Percentiles rank a stretch among this genome's conserved stretches.
Evolutionary conservation across 2,888 invertebrate genomes (phyloP).

Genomic region (Agonopterix arenella): DNA sequence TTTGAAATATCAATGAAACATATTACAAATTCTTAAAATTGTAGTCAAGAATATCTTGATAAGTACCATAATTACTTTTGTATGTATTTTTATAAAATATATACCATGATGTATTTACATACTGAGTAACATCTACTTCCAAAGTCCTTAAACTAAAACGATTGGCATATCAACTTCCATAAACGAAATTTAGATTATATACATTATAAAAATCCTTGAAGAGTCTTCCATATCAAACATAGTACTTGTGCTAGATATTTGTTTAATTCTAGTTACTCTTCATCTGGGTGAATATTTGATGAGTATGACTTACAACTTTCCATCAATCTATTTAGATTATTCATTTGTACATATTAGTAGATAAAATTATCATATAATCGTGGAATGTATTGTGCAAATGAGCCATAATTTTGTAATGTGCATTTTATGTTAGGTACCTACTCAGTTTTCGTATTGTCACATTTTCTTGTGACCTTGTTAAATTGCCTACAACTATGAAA

Average conservation of each 20-base stretch:
- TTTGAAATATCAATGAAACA: slow-evolving; percentile 71
- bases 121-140: slow-evolving; percentile 61
- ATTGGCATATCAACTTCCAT: slow-evolving; percentile 77
- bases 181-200: slow-evolving; percentile 60
- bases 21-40: slow-evolving; percentile 55
- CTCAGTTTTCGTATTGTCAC: background rate
- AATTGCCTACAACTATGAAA: no score
- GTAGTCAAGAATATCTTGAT: slow-evolving; percentile 51
- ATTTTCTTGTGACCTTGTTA: no score
- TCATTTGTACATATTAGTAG: background rate
- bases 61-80: slow-evolving; percentile 57
- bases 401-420: background rate
- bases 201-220: slow-evolving; percentile 42
- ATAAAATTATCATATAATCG: no score
- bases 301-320: slow-evolving; percentile 4
- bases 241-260: slow-evolving; percentile 61
- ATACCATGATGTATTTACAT: slow-evolving; percentile 68
- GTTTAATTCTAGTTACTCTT: slow-evolving; percentile 39
- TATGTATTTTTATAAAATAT: slow-evolving; percentile 76
- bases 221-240: slow-evolving; percentile 77
- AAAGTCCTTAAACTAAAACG: slow-evolving; percentile 56
- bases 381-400: no score
- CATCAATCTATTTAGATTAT: background rate
- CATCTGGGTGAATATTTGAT: slow-evolving; percentile 46
- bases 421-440: no score